Evolutionary conservation across 1,140 invertebrate genomes (phyloP).

Genomic region (Musca domestica): DNA sequence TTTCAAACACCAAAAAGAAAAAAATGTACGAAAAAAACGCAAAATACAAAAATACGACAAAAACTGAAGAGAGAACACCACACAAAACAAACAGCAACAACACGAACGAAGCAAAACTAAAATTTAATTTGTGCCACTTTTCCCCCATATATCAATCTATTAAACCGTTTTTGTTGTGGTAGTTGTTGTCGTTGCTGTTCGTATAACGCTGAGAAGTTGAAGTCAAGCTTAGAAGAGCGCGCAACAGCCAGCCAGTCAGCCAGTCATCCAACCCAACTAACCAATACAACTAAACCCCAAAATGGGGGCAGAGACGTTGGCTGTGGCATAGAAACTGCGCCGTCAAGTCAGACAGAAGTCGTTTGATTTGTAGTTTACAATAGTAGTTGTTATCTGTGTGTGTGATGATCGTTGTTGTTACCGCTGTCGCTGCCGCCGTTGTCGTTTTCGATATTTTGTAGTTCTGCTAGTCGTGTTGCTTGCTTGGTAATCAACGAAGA

Average conservation of each 20-base stretch:
- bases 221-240: slow-evolving; percentile 11
- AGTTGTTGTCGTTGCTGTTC: not conserved
- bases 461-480: too few relatives aligned
- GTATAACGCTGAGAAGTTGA: too few relatives aligned
- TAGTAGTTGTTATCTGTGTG: not conserved
- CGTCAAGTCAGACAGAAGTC: not conserved
- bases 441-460: not conserved
- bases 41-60: not conserved
- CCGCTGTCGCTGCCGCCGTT: not conserved
- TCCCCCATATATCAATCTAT: slow-evolving; percentile 23
- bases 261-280: too few relatives aligned
- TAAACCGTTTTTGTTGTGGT: slow-evolving; percentile 8
- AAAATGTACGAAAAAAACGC: not conserved
- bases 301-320: too few relatives aligned
- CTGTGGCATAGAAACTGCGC: not conserved
- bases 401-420: not conserved
- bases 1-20: not conserved
- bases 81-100: not conserved
- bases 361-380: not conserved
- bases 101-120: slow-evolving; percentile 2
- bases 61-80: not conserved
- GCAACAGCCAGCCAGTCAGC: too few relatives aligned
- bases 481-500: too few relatives aligned
- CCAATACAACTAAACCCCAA: too few relatives aligned
- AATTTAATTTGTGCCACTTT: slow-evolving; percentile 20